Evolutionary conservation across 2,113 vertebrate species (phyloP).

Genomic region (Brachionichthys hirsutus): DNA sequence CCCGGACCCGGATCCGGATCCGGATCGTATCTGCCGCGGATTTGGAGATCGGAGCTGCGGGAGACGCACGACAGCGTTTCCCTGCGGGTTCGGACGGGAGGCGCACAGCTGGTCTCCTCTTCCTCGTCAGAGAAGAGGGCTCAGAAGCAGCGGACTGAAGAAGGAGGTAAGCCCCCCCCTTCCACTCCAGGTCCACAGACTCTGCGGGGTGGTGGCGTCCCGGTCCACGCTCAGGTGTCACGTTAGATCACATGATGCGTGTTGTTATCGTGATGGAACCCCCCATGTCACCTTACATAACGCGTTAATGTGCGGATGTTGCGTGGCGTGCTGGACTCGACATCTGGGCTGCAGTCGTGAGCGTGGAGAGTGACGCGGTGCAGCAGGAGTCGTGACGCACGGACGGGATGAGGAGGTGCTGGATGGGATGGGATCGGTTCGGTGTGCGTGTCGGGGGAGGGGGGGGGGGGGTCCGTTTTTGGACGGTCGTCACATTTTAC

Average conservation of each 20-base stretch:
- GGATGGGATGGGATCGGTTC: not conserved
- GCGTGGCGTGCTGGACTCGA: constrained; percentile 9
- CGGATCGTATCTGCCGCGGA: constrained; percentile 14
- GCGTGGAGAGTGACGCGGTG: no score
- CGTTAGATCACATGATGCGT: not conserved
- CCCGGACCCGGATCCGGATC: not conserved
- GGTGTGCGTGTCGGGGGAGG: not conserved
- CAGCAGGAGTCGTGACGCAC: no score
- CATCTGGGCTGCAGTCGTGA: constrained; percentile 32
- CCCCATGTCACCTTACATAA: constrained; percentile 60
- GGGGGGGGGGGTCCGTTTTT: not conserved
- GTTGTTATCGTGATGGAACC: not conserved
- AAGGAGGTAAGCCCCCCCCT: constrained; percentile 51
- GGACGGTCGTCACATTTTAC: constrained; percentile 18
- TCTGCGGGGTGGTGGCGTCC: not conserved
- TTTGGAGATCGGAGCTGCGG: constrained; percentile 12
- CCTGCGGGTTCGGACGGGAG: constrained; percentile 32
- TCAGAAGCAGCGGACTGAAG: constrained; percentile 43
- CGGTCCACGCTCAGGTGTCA: not conserved
- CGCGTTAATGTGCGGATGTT: constrained; percentile 47
- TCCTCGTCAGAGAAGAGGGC: constrained; percentile 37
- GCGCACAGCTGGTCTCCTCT: constrained; percentile 36
- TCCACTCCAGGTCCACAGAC: not conserved
- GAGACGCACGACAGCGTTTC: constrained; percentile 40
- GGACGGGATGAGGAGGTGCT: no score